Conservation (phyloP, 2,113 vertebrate genomes). For the Siphamia tubifer region DNA sequence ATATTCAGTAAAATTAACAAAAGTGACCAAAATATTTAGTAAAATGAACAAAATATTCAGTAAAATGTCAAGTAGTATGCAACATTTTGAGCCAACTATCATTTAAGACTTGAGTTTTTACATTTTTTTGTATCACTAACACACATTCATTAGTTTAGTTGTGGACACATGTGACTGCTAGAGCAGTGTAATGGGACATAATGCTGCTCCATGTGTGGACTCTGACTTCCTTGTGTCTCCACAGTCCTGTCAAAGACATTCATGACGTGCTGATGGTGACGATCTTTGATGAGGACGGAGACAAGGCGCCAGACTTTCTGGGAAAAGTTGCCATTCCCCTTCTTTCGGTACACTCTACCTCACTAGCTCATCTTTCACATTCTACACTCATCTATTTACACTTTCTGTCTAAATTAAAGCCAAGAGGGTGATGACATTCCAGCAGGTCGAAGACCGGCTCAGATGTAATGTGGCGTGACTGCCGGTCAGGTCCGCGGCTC, state of each 20-base stretch:
- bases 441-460: constrained; percentile 21
- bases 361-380: constrained; percentile 18
- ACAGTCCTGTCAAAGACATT: constrained; percentile 93
- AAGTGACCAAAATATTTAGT: no score
- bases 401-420: constrained; percentile 58
- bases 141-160: no score
- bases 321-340: constrained; percentile 95
- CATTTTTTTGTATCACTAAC: no score
- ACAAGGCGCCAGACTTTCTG: constrained; percentile 96
- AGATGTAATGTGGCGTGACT: constrained; percentile 62
- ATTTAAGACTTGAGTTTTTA: no score
- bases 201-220: background rate
- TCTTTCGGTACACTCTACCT: constrained; percentile 85
- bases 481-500: constrained; percentile 44
- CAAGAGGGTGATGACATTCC: constrained; percentile 41
- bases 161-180: no score
- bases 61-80: no score
- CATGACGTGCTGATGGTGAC: constrained; percentile 94
- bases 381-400: constrained; percentile 47
- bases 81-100: no score
- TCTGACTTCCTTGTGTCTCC: constrained; percentile 24
- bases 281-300: constrained; percentile 96
- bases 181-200: no score
- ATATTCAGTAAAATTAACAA: no score
- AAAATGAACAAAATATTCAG: no score